phyloP scores from a whole-genome alignment of 35 echinoderm and acorn worm genomes.

The Apostichopus japonicus region DNA sequence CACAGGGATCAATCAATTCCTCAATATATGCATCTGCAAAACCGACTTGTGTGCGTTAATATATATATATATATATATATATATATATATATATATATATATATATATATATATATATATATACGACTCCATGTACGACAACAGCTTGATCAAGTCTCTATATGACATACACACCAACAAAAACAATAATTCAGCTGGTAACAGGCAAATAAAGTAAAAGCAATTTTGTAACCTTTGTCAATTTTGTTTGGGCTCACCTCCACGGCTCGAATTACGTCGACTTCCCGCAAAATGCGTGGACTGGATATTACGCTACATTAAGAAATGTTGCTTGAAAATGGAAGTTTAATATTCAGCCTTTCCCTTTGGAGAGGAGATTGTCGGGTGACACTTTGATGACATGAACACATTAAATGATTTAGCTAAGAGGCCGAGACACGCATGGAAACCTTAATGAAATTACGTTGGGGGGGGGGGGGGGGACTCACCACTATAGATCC shows the following conservation, averaged over 20 bases:
- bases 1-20: neutral
- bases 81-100: too few species aligned
- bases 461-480: neutral
- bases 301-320: neutral
- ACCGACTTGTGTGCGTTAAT: neutral
- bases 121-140: neutral
- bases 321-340: neutral
- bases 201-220: neutral
- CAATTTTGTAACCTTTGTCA: neutral
- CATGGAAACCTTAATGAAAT: neutral
- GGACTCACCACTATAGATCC: neutral
- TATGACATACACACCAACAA: neutral
- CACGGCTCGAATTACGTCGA: neutral
- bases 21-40: neutral
- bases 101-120: too few species aligned
- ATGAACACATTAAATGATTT: conserved; percentile 37
- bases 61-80: too few species aligned
- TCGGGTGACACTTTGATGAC: conserved; percentile 39
- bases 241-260: neutral
- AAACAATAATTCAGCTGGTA: neutral
- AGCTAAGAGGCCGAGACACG: neutral
- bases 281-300: neutral
- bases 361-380: neutral
- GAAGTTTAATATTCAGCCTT: neutral
- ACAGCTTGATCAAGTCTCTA: neutral